A percentile compares a stretch with the other conserved stretches of the same genome.
Conservation (phyloP, 2,113 vertebrate genomes). For the Chrysemys picta region DNA sequence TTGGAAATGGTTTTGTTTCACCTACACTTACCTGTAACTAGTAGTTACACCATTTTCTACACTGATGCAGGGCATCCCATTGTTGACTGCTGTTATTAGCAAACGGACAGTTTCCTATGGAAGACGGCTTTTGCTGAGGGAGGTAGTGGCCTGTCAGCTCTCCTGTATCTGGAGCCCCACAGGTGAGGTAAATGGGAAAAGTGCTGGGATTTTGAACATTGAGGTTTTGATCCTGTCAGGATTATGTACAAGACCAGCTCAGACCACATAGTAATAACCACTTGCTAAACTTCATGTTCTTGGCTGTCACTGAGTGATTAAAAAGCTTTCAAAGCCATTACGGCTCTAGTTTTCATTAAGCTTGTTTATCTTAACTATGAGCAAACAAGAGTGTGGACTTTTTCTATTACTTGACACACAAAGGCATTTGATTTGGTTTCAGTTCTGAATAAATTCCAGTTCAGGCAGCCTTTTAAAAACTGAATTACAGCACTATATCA, state of each 20-base stretch:
- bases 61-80: background rate
- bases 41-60: background rate
- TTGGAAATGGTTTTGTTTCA: background rate
- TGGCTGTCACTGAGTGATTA: background rate
- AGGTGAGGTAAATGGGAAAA: background rate
- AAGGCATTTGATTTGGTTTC: background rate
- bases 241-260: background rate
- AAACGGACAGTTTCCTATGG: background rate
- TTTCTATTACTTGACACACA: slow-evolving; percentile 8
- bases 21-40: background rate
- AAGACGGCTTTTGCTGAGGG: background rate
- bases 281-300: slow-evolving; percentile 20
- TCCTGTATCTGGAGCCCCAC: accelerated
- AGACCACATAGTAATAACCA: background rate
- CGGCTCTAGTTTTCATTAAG: background rate
- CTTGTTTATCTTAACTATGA: background rate
- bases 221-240: background rate
- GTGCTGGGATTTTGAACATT: background rate
- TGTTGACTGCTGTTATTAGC: background rate
- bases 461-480: slow-evolving; percentile 6
- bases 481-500: accelerated
- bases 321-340: slow-evolving; percentile 14
- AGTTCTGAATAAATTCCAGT: background rate
- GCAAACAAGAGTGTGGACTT: background rate
- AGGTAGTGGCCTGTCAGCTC: background rate